Conservation (phyloP, 2,888 invertebrate genomes). For the Coelinius sp. region DNA sequence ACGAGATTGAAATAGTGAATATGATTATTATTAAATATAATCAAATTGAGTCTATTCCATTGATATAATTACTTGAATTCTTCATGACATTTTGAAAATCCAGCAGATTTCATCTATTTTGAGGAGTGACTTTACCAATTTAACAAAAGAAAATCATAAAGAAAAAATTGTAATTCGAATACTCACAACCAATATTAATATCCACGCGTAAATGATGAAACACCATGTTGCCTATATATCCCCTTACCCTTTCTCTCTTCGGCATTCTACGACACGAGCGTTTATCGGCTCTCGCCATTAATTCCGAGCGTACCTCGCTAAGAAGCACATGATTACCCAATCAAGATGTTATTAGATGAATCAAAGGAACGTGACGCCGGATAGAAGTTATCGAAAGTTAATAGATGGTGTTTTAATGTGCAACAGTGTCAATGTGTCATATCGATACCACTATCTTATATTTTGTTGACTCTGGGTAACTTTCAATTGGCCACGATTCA, state of each 20-base stretch:
- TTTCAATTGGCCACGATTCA: no score
- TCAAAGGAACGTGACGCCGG: slow-evolving; percentile 15
- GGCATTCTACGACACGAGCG: neutral
- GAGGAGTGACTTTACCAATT: no score
- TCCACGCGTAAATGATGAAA: slow-evolving; percentile 14
- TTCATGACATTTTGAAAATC: no score
- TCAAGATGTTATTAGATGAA: slow-evolving; percentile 26
- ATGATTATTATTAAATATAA: no score
- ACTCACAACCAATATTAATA: neutral
- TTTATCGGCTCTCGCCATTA: slow-evolving; percentile 31
- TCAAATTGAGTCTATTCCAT: no score
- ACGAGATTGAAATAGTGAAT: no score
- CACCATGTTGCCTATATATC: slow-evolving; percentile 33
- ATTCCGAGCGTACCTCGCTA: slow-evolving; percentile 28
- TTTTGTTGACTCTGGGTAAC: slow-evolving; percentile 2
- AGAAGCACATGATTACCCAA: slow-evolving; percentile 38
- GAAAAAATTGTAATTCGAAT: neutral
- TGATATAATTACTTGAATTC: no score
- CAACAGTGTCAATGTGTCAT: neutral
- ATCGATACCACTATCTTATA: slow-evolving; percentile 20
- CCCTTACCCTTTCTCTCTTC: neutral
- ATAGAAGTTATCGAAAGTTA: slow-evolving; percentile 32
- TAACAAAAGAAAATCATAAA: neutral
- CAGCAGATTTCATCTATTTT: no score
- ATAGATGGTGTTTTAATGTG: neutral